phyloP scores from a whole-genome alignment of 1,140 invertebrate species.

The Brachionus rubens region DNA sequence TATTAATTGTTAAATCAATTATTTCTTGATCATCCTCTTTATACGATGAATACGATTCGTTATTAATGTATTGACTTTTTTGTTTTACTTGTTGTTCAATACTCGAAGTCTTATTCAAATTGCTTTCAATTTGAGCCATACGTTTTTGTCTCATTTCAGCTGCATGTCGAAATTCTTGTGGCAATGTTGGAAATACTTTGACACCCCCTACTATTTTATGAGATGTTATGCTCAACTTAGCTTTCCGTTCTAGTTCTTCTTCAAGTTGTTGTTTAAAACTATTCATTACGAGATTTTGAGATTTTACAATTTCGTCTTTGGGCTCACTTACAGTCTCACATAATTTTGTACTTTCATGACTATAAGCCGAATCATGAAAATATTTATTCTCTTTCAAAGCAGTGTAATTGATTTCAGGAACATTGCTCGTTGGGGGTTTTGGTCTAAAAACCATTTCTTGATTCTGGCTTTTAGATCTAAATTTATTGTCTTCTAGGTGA shows the following conservation, averaged over 20 bases:
- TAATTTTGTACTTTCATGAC: neutral
- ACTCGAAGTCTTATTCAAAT: neutral
- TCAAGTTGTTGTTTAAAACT: neutral
- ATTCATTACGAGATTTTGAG: conserved; percentile 6
- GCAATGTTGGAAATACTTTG: conserved; percentile 38
- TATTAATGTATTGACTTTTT: neutral
- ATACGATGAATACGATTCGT: neutral
- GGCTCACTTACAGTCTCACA: neutral
- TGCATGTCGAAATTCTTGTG: neutral
- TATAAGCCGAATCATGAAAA: conserved; percentile 28
- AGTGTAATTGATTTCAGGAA: conserved; percentile 5
- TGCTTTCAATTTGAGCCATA: conserved; percentile 11
- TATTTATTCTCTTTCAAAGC: neutral
- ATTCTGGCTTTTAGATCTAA: neutral
- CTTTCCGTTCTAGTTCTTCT: neutral
- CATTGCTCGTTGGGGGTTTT: neutral
- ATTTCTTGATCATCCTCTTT: neutral
- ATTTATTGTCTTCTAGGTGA: neutral
- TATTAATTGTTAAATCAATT: conserved; percentile 38
- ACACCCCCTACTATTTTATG: conserved; percentile 43
- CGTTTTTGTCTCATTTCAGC: conserved; percentile 34
- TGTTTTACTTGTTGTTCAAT: neutral
- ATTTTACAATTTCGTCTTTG: conserved; percentile 7
- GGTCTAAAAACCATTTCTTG: neutral
- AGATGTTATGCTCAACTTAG: neutral